A percentile compares a stretch with the other conserved stretches of the same genome.
Evolutionary conservation across 2,797 vertebrate species (phyloP).

Genomic region (Amphiprion clarkii): DNA sequence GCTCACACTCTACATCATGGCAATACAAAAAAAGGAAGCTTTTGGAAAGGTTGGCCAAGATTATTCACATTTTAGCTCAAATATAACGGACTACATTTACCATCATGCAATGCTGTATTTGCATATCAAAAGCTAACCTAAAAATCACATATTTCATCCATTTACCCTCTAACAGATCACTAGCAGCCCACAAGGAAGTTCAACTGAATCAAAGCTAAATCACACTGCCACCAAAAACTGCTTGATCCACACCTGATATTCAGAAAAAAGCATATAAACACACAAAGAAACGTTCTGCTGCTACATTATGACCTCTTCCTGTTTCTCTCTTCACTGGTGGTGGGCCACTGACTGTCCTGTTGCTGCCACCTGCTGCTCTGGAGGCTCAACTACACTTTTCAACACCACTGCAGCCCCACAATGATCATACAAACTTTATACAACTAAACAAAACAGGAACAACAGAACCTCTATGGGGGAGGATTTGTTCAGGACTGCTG

Average conservation of each 20-base stretch:
- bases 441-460: too few relatives aligned
- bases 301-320: not conserved
- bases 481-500: too few relatives aligned
- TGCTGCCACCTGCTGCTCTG: not conserved
- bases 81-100: not conserved
- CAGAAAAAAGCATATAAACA: not conserved
- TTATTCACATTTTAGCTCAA: not conserved
- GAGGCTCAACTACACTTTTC: not conserved
- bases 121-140: not conserved
- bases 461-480: too few relatives aligned
- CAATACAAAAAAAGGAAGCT: not conserved
- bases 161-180: not conserved
- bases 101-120: not conserved
- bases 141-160: not conserved
- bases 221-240: not conserved
- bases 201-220: not conserved
- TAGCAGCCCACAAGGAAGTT: not conserved
- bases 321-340: too few relatives aligned
- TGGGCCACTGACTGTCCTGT: not conserved
- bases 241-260: not conserved
- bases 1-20: not conserved
- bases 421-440: too few relatives aligned
- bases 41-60: not conserved
- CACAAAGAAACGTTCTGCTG: too few relatives aligned
- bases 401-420: too few relatives aligned